Evolutionary conservation across 2,797 vertebrate species (phyloP), one percentile per base, ranked within the genome.

Genomic region (Sternarchorhynchus goeldii): DNA sequence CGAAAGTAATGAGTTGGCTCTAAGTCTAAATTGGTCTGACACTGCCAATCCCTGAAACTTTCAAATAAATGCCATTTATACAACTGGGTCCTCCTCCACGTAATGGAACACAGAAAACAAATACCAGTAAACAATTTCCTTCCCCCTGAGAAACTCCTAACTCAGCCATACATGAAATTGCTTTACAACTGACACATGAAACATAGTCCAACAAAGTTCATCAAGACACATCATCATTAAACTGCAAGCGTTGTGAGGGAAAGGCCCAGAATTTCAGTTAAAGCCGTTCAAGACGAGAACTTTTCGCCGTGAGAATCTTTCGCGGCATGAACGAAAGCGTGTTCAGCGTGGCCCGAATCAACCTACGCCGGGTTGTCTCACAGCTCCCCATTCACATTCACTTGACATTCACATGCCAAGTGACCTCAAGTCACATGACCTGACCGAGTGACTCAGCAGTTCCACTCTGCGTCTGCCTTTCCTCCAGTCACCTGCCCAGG

Each of bases 381-480:
- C 25, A 25, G 25, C 25, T 25, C 0, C 25, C 25, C 25, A 25
- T 25, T 25, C 25, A 25, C 25, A 25, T 29, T 5, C 60, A 1
- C 25, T 45, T 34, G 70, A 81, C 58, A 63, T 77, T 81, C 50
- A 73, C 34, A 60, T 20, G 55, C 79, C 75, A 76, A 59, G 60
- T 79, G 73, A 71, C 74, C 77, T 18, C 18, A 2, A 58, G 58
- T 82, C 69, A 63, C 57, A 65, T 31, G 31, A 25, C 36, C 34
- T 56, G 45, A 75, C 31, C 14, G 39, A 63, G 53, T 79, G 84
- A 85, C 75, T 86, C 70, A 82, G 77, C 82, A 78, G 31, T 74
- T 81, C 63, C 21, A 62, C 20, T 59, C 72, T 60, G 80, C 70
- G 79, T 84, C 81, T 79, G 83, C 64, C 55, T 63, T 62, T 83